Conservation (phyloP, 2,888 invertebrate species). For the Dynastes grantii region DNA sequence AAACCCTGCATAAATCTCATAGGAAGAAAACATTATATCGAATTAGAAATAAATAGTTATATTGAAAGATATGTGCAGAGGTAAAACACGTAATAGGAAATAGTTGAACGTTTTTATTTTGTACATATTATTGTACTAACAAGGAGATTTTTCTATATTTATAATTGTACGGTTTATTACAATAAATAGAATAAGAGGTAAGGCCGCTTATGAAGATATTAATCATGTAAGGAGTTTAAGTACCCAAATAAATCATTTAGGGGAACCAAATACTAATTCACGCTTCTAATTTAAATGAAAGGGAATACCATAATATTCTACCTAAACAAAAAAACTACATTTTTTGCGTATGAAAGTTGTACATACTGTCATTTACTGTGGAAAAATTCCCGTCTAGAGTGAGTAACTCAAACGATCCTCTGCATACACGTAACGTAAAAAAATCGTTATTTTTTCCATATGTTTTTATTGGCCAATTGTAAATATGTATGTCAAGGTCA, state of each 20-base stretch:
- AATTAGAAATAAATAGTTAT: slow-evolving; percentile 44
- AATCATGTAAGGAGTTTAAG: slow-evolving; percentile 1
- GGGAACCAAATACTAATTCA: not conserved
- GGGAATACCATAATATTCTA: no score
- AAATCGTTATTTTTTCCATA: not conserved
- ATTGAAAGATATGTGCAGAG: slow-evolving; percentile 31
- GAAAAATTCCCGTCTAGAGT: not conserved
- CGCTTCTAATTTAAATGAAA: no score
- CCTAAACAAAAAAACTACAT: no score
- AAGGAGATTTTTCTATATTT: slow-evolving; percentile 44
- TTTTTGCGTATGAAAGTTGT: no score
- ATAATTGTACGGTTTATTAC: slow-evolving; percentile 47
- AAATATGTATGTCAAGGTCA: slow-evolving; percentile 35
- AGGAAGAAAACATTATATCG: slow-evolving; percentile 29
- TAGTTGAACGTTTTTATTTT: slow-evolving; percentile 38
- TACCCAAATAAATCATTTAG: not conserved
- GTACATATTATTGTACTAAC: slow-evolving; percentile 39
- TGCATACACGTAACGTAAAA: not conserved
- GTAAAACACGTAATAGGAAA: slow-evolving; percentile 13
- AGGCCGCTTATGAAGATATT: slow-evolving; percentile 15
- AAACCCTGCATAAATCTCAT: slow-evolving; percentile 40
- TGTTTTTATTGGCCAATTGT: slow-evolving; percentile 46
- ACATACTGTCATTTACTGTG: not conserved
- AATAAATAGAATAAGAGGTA: slow-evolving; percentile 37
- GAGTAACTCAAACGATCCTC: slow-evolving; percentile 14